Percentiles rank a stretch among this genome's conserved stretches.
phyloP scores from a whole-genome alignment of 2,888 invertebrate species.

The Pilophorus perplexus region DNA sequence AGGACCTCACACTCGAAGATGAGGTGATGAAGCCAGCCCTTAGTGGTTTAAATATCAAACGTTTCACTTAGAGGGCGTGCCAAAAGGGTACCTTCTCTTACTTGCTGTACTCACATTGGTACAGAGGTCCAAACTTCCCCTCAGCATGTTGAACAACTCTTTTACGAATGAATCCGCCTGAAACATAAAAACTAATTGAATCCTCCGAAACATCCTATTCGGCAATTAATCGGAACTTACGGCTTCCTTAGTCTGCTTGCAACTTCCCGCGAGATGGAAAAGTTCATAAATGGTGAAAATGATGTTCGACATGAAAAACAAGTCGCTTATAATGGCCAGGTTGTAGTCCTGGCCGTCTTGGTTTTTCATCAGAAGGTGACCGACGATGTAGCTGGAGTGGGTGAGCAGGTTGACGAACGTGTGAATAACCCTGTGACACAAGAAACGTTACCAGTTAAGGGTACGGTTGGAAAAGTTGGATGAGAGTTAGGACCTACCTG shows the following conservation, averaged over 20 bases:
- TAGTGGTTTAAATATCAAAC: too few relatives aligned
- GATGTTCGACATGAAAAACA: not conserved
- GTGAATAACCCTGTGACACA: conserved; percentile 8
- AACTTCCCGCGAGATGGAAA: conserved; percentile 7
- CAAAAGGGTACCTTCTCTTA: too few relatives aligned
- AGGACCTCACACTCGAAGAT: too few relatives aligned
- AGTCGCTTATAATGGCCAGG: not conserved
- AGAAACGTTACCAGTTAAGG: too few relatives aligned
- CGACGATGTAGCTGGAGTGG: conserved; percentile 1
- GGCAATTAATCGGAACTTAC: not conserved
- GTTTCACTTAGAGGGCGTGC: too few relatives aligned
- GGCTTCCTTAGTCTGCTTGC: conserved; percentile 9
- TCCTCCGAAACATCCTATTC: too few relatives aligned
- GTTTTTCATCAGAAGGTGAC: not conserved
- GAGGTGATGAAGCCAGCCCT: too few relatives aligned
- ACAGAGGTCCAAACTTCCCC: conserved; percentile 8
- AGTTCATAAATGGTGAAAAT: conserved; percentile 11
- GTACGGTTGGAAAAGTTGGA: too few relatives aligned
- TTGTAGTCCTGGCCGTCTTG: not conserved
- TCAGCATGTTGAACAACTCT: conserved; percentile 3
- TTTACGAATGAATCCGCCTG: conserved; percentile 4
- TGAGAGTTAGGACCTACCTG: too few relatives aligned
- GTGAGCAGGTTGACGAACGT: conserved; percentile 10
- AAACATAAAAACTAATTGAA: not conserved
- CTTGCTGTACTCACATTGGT: conserved; percentile 13